Conservation (phyloP, 1,140 invertebrate genomes). For the Leucophenga varia region DNA sequence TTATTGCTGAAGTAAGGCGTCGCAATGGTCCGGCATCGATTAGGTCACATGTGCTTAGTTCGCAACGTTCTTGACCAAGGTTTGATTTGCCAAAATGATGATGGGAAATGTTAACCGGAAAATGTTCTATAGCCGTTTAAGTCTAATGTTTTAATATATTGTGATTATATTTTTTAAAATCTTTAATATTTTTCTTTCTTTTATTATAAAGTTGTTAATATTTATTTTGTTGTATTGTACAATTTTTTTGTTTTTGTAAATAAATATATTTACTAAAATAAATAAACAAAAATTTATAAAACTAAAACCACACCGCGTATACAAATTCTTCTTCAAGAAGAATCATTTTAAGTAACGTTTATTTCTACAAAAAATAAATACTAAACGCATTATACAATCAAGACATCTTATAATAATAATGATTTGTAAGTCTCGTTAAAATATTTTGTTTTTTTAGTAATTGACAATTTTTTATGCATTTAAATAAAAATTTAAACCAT, state of each 20-base stretch:
- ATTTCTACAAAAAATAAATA: no score
- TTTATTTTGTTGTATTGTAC: background rate
- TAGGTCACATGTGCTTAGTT: slow-evolving; percentile 54
- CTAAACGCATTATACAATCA: no score
- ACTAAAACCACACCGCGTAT: slow-evolving; percentile 9
- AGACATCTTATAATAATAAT: no score
- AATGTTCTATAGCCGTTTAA: background rate
- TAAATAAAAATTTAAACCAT: background rate
- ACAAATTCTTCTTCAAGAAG: no score
- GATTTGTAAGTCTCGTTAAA: no score
- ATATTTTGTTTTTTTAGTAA: no score
- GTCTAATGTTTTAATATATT: slow-evolving; percentile 1
- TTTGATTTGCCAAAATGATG: no score
- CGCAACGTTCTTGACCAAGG: slow-evolving; percentile 37
- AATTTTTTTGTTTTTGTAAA: background rate
- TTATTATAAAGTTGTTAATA: background rate
- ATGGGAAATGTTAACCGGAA: no score
- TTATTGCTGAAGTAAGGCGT: slow-evolving; percentile 77
- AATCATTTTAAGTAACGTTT: no score
- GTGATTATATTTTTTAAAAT: no score
- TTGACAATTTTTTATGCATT: background rate
- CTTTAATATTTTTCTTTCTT: background rate
- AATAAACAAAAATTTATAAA: no score
- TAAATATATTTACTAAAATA: background rate
- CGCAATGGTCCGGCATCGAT: slow-evolving; percentile 78